phyloP scores from a whole-genome alignment of 2,113 vertebrate species.

The Pipa parva region DNA sequence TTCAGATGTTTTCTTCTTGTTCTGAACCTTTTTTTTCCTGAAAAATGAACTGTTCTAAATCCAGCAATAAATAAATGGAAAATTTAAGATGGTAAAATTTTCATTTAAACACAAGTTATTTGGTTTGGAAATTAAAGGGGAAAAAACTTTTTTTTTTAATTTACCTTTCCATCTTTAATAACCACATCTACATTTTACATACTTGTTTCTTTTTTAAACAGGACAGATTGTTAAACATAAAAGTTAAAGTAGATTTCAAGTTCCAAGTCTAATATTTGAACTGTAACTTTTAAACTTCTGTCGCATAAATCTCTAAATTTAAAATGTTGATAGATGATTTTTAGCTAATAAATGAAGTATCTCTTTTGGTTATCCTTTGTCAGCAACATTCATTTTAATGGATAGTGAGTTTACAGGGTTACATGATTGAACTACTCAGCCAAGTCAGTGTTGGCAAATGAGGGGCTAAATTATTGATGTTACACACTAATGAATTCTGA shows the following conservation, averaged over 20 bases:
- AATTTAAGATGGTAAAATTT: too few species aligned
- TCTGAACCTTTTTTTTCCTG: too few species aligned
- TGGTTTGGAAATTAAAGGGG: too few species aligned
- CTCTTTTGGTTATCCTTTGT: slow-evolving; percentile 85
- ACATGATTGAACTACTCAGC: slow-evolving; percentile 86
- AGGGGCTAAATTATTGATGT: slow-evolving; percentile 90
- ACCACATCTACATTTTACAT: too few species aligned
- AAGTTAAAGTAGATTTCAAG: slow-evolving; percentile 3
- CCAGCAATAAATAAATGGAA: too few species aligned
- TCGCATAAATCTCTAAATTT: slow-evolving; percentile 79
- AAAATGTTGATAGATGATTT: slow-evolving; percentile 86
- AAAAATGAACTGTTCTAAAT: too few species aligned
- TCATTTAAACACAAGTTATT: too few species aligned
- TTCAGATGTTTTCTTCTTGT: too few species aligned
- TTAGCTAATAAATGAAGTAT: slow-evolving; percentile 88
- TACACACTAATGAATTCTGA: slow-evolving; percentile 89
- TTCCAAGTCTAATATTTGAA: slow-evolving; percentile 25
- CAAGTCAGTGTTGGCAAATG: slow-evolving; percentile 85
- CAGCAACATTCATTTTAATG: slow-evolving; percentile 90
- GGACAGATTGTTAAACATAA: too few species aligned
- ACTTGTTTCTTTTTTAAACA: too few species aligned
- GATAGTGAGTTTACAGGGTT: slow-evolving; percentile 86
- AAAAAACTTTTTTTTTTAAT: too few species aligned
- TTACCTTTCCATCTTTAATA: too few species aligned
- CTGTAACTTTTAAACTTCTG: slow-evolving; percentile 60